Evolutionary conservation across 2,797 vertebrate genomes (phyloP).

Genomic region (Ibycter americanus): DNA sequence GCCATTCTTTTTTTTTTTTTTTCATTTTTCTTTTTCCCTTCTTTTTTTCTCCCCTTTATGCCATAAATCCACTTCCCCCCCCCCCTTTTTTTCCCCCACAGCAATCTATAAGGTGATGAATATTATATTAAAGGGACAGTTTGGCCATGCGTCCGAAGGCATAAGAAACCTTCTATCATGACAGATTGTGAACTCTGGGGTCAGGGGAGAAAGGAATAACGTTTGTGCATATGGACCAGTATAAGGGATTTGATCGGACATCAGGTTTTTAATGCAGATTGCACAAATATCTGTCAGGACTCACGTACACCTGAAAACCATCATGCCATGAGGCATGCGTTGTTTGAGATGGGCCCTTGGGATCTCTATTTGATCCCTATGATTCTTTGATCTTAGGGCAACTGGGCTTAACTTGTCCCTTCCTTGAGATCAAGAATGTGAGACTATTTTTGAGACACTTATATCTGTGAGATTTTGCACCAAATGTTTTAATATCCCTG

Average conservation of each 20-base stretch:
- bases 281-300: not conserved
- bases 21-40: not conserved
- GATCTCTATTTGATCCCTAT: not conserved
- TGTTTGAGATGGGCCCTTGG: not conserved
- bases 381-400: not conserved
- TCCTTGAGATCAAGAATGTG: not conserved
- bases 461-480: not conserved
- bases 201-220: not conserved
- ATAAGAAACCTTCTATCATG: constrained; percentile 5
- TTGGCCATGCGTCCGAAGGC: not conserved
- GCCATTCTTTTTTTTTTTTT: constrained; percentile 49
- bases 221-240: constrained; percentile 9
- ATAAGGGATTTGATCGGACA: not conserved
- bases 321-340: not conserved
- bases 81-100: not conserved
- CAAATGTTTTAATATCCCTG: not conserved
- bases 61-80: not conserved
- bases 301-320: constrained; percentile 32
- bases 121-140: constrained; percentile 33
- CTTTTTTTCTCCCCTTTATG: constrained; percentile 7
- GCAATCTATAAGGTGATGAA: constrained; percentile 33
- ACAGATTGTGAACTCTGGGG: constrained; percentile 2
- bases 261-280: constrained; percentile 14
- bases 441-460: not conserved
- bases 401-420: not conserved